Evolutionary conservation across 2,888 invertebrate species (phyloP).

Genomic region (Acutogordius australiensis): DNA sequence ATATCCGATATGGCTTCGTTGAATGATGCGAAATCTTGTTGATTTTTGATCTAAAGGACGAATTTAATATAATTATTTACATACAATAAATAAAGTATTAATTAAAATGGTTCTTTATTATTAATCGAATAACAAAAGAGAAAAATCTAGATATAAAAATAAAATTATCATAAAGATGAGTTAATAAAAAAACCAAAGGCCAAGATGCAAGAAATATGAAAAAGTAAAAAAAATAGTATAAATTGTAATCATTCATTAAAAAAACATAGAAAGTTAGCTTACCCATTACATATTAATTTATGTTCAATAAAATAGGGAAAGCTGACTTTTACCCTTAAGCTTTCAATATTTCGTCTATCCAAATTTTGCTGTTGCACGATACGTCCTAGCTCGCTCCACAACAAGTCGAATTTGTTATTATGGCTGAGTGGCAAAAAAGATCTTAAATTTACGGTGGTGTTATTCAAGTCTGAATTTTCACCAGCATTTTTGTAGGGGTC

Average conservation of each 20-base stretch:
- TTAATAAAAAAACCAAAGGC: too few species aligned
- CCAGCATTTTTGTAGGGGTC: too few species aligned
- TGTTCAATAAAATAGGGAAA: background rate
- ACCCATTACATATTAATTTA: too few species aligned
- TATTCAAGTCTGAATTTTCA: too few species aligned
- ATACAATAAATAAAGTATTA: background rate
- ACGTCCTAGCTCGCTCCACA: background rate
- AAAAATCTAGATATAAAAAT: background rate
- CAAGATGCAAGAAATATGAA: too few species aligned
- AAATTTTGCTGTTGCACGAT: background rate
- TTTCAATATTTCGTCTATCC: background rate
- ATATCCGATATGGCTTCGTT: background rate
- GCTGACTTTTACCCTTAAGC: conserved; percentile 9
- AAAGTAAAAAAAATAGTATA: too few species aligned
- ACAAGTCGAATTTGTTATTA: too few species aligned
- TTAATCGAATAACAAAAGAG: background rate
- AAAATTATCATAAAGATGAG: background rate
- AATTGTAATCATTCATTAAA: too few species aligned
- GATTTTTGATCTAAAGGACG: background rate
- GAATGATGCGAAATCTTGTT: conserved; percentile 9
- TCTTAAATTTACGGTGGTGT: too few species aligned
- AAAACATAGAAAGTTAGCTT: too few species aligned
- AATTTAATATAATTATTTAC: background rate
- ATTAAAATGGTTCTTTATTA: background rate
- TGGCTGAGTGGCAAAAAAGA: too few species aligned